Conservation (phyloP, 2,888 invertebrate genomes). For the Nephrotoma guestfalica region DNA sequence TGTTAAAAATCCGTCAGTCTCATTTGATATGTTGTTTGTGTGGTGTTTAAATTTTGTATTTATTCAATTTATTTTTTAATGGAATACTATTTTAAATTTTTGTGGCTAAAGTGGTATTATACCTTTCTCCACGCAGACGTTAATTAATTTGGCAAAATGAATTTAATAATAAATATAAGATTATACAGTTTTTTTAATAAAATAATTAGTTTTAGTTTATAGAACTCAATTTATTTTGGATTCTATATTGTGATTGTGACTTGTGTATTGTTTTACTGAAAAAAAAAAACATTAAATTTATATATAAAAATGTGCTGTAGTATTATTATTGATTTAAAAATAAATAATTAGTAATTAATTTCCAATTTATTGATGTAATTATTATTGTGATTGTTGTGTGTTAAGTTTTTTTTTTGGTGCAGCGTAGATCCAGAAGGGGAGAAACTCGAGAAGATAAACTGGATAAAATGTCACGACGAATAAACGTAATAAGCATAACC, state of each 20-base stretch:
- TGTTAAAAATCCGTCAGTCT: neutral
- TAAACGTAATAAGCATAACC: slow-evolving; percentile 31
- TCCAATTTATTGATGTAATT: neutral
- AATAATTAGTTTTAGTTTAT: neutral
- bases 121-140: neutral
- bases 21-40: neutral
- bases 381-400: neutral
- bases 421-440: neutral
- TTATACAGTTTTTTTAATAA: neutral
- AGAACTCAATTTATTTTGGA: neutral
- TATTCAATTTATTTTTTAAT: too few species aligned
- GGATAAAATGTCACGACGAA: slow-evolving; percentile 27
- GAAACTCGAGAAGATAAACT: neutral
- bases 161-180: neutral
- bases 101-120: neutral
- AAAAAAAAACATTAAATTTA: neutral
- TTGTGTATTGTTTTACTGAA: neutral
- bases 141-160: neutral
- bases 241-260: neutral
- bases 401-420: neutral
- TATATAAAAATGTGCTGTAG: neutral
- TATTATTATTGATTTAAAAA: neutral
- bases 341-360: neutral
- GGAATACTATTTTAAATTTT: neutral
- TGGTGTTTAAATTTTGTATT: neutral